Percentiles rank a stretch among this genome's conserved stretches.
These are phyloP conservation scores for Cenopis cana DNA, from an alignment of 2,888 invertebrate species.

Conservation along the genomic window DNA sequence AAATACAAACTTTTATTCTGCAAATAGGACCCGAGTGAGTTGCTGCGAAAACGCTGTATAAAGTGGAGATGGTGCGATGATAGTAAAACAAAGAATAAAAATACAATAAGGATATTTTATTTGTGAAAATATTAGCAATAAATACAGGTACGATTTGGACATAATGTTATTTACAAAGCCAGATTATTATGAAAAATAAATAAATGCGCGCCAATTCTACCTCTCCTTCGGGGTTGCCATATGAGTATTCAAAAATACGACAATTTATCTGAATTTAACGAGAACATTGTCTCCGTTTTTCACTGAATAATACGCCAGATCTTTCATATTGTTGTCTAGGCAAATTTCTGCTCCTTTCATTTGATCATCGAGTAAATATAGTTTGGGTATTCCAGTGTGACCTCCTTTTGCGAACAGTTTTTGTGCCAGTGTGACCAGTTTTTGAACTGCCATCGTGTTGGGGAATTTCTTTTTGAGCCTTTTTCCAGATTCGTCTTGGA, in stretches of 20 bases:
- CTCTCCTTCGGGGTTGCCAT: slow-evolving; percentile 20
- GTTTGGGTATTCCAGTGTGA: slow-evolving; percentile 67
- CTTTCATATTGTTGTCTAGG: slow-evolving; percentile 93
- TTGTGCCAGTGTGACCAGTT: slow-evolving; percentile 91
- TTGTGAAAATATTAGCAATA: slow-evolving; percentile 68
- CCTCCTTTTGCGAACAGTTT: slow-evolving; percentile 87
- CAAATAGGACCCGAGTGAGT: no score
- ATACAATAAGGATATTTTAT: slow-evolving; percentile 75
- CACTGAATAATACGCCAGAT: slow-evolving; percentile 92
- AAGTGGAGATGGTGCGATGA: not conserved
- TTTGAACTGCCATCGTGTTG: slow-evolving; percentile 92
- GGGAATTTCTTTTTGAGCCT: slow-evolving; percentile 90
- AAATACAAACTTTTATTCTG: no score
- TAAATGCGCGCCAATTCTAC: slow-evolving; percentile 55
- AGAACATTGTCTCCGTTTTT: slow-evolving; percentile 93
- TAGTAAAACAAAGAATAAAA: slow-evolving; percentile 64
- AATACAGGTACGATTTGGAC: slow-evolving; percentile 77
- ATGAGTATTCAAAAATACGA: slow-evolving; percentile 30
- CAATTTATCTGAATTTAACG: slow-evolving; percentile 86
- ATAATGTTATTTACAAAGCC: slow-evolving; percentile 75
- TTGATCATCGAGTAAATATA: slow-evolving; percentile 83
- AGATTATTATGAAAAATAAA: slow-evolving; percentile 50
- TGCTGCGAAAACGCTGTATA: no score
- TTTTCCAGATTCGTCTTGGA: slow-evolving; percentile 83
- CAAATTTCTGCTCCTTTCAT: slow-evolving; percentile 88